Conservation (phyloP, 1,140 invertebrate genomes). For the Drosophila melanogaster region DNA sequence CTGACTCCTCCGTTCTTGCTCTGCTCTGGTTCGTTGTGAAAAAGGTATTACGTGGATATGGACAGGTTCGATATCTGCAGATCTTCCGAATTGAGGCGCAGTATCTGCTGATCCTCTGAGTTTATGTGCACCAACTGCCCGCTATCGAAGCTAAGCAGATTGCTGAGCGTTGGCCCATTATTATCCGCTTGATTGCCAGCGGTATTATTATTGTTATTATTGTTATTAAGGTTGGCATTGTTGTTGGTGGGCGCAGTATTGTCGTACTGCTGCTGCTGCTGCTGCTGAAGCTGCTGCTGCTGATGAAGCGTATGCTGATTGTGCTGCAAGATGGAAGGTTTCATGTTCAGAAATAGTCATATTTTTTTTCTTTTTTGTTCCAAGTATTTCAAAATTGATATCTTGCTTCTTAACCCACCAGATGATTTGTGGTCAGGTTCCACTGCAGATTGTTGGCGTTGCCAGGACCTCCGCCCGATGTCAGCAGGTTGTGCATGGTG, state of each 20-base stretch:
- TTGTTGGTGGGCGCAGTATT: slow-evolving; percentile 48
- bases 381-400: neutral
- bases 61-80: slow-evolving; percentile 80
- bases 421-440: slow-evolving; percentile 73
- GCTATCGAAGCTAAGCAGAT: slow-evolving; percentile 85
- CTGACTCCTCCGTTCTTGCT: neutral
- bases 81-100: slow-evolving; percentile 85
- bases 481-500: slow-evolving; percentile 76
- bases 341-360: no score
- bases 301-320: slow-evolving; percentile 58
- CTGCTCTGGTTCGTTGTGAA: slow-evolving; percentile 4
- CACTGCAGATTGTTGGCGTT: slow-evolving; percentile 65
- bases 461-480: slow-evolving; percentile 45
- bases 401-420: slow-evolving; percentile 41
- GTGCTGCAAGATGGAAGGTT: slow-evolving; percentile 32
- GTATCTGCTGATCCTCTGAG: slow-evolving; percentile 85
- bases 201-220: slow-evolving; percentile 30
- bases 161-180: slow-evolving; percentile 81
- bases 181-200: slow-evolving; percentile 60
- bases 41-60: slow-evolving; percentile 77
- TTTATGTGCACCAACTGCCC: slow-evolving; percentile 85
- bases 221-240: slow-evolving; percentile 48
- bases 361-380: no score
- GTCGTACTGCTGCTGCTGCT: slow-evolving; percentile 65
- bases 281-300: slow-evolving; percentile 62